These are phyloP conservation scores for Colius striatus DNA, from an alignment of 2,113 vertebrate species.

Conservation along the genomic window DNA sequence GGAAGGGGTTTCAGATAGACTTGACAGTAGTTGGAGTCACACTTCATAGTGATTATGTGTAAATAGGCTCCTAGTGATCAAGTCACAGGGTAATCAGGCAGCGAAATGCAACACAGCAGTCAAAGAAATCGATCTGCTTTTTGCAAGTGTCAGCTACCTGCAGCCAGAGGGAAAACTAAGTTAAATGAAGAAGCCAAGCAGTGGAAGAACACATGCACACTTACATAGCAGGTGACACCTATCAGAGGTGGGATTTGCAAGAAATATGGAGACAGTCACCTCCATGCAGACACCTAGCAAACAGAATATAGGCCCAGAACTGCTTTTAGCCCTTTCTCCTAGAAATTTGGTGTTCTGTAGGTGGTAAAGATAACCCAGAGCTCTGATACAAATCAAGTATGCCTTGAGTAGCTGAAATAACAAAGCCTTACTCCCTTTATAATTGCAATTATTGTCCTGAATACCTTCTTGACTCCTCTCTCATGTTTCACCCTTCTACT, in stretches of 20 bases:
- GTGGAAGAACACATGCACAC: neutral
- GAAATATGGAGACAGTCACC: neutral
- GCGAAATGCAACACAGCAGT: neutral
- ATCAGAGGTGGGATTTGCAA: neutral
- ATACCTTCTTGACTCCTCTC: neutral
- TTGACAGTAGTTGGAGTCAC: rapidly evolving
- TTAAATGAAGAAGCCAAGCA: neutral
- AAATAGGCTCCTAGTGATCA: neutral
- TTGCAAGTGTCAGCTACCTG: neutral
- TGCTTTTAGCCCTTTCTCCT: neutral
- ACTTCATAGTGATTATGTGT: neutral
- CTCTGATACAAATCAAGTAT: neutral
- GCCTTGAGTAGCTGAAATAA: neutral
- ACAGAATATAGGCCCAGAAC: neutral
- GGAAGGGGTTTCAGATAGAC: neutral
- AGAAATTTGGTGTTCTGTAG: neutral
- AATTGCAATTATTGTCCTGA: neutral
- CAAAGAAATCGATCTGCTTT: neutral
- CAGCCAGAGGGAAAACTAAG: neutral
- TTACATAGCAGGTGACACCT: neutral
- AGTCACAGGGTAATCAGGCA: neutral
- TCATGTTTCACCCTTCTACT: neutral
- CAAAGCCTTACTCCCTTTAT: neutral
- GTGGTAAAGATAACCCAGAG: neutral
- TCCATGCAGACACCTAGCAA: neutral